Conservation (phyloP, 1,140 invertebrate species). For the Drosophila simulans region DNA sequence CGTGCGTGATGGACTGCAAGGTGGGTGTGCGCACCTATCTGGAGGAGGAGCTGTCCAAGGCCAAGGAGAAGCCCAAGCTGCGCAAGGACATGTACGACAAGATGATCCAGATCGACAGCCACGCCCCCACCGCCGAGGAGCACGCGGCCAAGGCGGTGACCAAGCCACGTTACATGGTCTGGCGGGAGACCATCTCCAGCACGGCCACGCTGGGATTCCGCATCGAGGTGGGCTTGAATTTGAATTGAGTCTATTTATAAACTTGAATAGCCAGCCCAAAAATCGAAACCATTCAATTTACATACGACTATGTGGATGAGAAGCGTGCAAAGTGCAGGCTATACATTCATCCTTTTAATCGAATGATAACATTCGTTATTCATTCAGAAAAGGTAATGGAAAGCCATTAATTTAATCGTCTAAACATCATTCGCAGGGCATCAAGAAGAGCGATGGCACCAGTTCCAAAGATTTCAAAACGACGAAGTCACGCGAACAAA, state of each 20-base stretch:
- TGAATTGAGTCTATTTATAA: not conserved
- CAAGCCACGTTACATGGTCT: conserved; percentile 98
- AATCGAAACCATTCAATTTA: too few relatives aligned
- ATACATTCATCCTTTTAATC: too few relatives aligned
- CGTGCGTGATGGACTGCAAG: conserved; percentile 99
- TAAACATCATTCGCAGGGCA: conserved; percentile 86
- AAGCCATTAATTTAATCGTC: not conserved
- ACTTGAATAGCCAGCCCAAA: too few relatives aligned
- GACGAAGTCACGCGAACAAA: conserved; percentile 93
- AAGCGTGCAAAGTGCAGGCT: too few relatives aligned
- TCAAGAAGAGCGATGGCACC: conserved; percentile 94
- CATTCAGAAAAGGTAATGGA: too few relatives aligned
- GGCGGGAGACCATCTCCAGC: conserved; percentile 98
- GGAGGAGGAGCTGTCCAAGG: conserved; percentile 97
- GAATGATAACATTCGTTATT: too few relatives aligned
- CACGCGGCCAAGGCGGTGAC: conserved; percentile 95
- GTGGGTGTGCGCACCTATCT: conserved; percentile 97
- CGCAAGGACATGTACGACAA: conserved; percentile 99
- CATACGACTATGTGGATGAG: too few relatives aligned
- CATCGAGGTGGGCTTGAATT: conserved; percentile 88
- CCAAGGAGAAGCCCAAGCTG: conserved; percentile 96
- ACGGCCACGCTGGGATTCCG: conserved; percentile 97
- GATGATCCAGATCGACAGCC: conserved; percentile 97
- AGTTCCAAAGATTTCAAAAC: conserved; percentile 98
- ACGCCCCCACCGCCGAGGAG: conserved; percentile 96